These are phyloP conservation scores for Leucania comma DNA, from an alignment of 2,888 invertebrate species.

Conservation along the genomic window DNA sequence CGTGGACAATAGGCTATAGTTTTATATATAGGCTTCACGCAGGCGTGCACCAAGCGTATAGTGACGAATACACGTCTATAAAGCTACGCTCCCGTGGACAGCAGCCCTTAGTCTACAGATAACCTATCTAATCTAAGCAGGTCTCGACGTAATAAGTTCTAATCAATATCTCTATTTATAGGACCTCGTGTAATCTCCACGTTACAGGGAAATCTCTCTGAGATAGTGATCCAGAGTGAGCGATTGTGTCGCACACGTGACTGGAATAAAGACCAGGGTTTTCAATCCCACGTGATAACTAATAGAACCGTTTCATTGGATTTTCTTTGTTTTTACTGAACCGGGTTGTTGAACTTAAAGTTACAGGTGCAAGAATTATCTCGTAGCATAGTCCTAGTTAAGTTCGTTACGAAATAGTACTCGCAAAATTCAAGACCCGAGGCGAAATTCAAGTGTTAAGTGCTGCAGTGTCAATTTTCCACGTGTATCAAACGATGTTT, in stretches of 20 bases:
- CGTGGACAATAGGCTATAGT: too few species aligned
- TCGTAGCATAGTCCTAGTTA: background rate
- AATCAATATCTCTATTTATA: slow-evolving; percentile 43
- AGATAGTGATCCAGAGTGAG: slow-evolving; percentile 44
- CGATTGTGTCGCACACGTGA: slow-evolving; percentile 51
- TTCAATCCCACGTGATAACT: slow-evolving; percentile 46
- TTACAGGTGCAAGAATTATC: background rate
- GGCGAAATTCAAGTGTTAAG: too few species aligned
- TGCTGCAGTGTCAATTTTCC: too few species aligned
- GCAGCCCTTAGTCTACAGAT: too few species aligned
- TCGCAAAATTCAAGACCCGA: too few species aligned
- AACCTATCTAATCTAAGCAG: background rate
- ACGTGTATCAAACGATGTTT: too few species aligned
- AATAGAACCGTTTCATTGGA: slow-evolving; percentile 43
- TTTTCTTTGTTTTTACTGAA: slow-evolving; percentile 31
- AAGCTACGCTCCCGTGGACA: too few species aligned
- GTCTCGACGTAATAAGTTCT: slow-evolving; percentile 31
- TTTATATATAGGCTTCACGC: too few species aligned
- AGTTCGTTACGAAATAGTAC: background rate
- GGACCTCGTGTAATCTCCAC: slow-evolving; percentile 11
- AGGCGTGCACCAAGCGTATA: too few species aligned
- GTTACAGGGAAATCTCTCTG: slow-evolving; percentile 43
- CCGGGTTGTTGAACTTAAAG: slow-evolving; percentile 19
- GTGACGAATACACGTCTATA: too few species aligned
- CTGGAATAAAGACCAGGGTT: slow-evolving; percentile 32